Evolutionary conservation across 2,888 invertebrate species (phyloP), one percentile per base, ranked within the genome.

Genomic region (Eupithecia vulgata): DNA sequence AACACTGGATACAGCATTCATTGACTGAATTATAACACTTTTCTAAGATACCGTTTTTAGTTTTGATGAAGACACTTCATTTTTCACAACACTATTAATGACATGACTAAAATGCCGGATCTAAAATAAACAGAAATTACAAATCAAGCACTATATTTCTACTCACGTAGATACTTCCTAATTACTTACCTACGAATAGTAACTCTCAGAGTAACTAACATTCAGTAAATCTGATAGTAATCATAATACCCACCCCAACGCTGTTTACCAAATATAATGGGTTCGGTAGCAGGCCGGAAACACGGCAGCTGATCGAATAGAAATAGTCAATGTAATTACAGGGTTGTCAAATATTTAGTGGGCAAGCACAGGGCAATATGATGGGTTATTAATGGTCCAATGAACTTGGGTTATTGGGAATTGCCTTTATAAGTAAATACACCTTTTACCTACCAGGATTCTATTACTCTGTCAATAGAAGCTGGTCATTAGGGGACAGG

Each of bases 241-340:
- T 70, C 25, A 71, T 70, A 72, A 69, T 25, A 73, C 70, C 52
- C 40, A 42, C 15, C 67, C 68, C 40, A 65, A 7, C 37, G 59
- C 69, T 81, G 77, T 83, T 81, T 82, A 72, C 77, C 69, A 72
- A 78, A 74, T 78, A 74, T 80, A 83, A 84, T 84, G 80, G 79
- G 79, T 69, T 74, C 75, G 48, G 74, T 71, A 71, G 73, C 71
- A 76, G 78, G 75, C 76, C 79, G 82, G 83, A 83, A 79, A 81
- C 76, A 79, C 67, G 71, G 72, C 77, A 80, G 79, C 79, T 81
- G 81, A 81, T 82, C 77, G 75, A 80, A 80, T 80, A 78, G 77
- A 80, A 73, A 78, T 71, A 78, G 80, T 79, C 75, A 81, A 82
- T 82, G 79, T 82, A 73, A 78, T 71, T 78, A 76, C 67, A 70